A percentile compares a stretch with the other conserved stretches of the same genome.
Evolutionary conservation across 2,113 vertebrate species (phyloP).

Genomic region (Saccopteryx bilineata): DNA sequence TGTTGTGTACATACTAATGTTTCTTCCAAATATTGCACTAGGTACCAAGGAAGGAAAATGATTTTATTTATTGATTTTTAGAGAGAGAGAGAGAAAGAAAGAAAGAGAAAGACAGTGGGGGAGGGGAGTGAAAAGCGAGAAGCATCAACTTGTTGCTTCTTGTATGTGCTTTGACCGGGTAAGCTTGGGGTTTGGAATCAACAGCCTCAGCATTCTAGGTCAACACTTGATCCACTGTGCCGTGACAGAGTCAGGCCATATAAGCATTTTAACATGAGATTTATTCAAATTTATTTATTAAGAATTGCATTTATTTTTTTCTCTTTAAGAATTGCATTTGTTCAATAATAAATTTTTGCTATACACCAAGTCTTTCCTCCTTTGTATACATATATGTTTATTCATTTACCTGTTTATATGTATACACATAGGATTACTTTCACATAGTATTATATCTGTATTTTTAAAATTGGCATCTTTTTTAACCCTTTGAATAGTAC

Average conservation of each 20-base stretch:
- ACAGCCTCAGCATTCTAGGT: too few species aligned
- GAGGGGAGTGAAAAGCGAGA: too few species aligned
- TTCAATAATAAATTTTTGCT: conserved; percentile 17
- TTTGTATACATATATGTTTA: conserved; percentile 13
- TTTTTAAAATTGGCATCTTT: not conserved
- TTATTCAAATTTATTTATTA: not conserved
- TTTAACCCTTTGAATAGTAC: not conserved
- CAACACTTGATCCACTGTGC: too few species aligned
- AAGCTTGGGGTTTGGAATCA: too few species aligned
- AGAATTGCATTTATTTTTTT: not conserved
- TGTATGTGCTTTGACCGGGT: too few species aligned
- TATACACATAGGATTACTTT: not conserved
- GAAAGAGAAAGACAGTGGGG: too few species aligned
- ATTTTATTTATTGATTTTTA: too few species aligned
- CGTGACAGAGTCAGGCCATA: not conserved
- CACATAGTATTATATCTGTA: not conserved
- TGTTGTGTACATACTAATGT: not conserved
- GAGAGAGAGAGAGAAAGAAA: too few species aligned
- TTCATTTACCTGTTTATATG: not conserved
- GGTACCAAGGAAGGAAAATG: not conserved
- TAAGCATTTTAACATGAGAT: not conserved
- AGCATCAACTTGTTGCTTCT: too few species aligned
- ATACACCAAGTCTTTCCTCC: not conserved
- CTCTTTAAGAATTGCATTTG: not conserved
- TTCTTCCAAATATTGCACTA: not conserved